Evolutionary conservation across 1,140 invertebrate species (phyloP).

Genomic region (Trigoniulus corallinus): DNA sequence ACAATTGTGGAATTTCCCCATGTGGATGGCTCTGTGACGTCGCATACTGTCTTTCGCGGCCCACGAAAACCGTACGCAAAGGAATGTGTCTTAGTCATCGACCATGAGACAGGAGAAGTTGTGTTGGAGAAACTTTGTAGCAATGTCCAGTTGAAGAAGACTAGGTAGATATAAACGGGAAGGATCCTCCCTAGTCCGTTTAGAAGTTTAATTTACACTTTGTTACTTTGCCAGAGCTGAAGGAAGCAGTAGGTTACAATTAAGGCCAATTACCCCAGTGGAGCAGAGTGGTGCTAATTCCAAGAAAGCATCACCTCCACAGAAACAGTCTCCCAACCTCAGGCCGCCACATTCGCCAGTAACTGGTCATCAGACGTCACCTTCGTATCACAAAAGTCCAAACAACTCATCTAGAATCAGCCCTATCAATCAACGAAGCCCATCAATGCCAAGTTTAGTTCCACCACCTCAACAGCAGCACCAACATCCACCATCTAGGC

Average conservation of each 20-base stretch:
- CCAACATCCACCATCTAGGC: slow-evolving; percentile 13
- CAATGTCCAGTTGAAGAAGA: slow-evolving; percentile 89
- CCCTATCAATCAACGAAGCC: slow-evolving; percentile 8
- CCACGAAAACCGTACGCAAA: slow-evolving; percentile 73
- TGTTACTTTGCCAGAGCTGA: slow-evolving; percentile 13
- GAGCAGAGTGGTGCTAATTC: too few species aligned
- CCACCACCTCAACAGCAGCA: slow-evolving; percentile 1
- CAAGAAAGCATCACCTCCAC: slow-evolving; percentile 18
- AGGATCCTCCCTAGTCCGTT: slow-evolving; percentile 5
- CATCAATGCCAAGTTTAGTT: slow-evolving; percentile 10
- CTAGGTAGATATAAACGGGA: slow-evolving; percentile 44
- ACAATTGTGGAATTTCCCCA: slow-evolving; percentile 81
- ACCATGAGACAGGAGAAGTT: slow-evolving; percentile 76
- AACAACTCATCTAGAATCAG: slow-evolving; percentile 4
- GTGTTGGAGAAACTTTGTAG: slow-evolving; percentile 76
- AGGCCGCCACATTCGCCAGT: slow-evolving; percentile 8
- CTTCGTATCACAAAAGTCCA: background rate
- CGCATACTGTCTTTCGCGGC: slow-evolving; percentile 85
- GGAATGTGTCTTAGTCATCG: slow-evolving; percentile 90
- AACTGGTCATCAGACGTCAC: slow-evolving; percentile 6
- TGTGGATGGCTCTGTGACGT: slow-evolving; percentile 70
- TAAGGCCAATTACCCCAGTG: slow-evolving; percentile 12
- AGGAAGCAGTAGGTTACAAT: slow-evolving; percentile 15
- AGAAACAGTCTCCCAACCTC: slow-evolving; percentile 13
- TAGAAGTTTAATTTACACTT: slow-evolving; percentile 9